Conservation (phyloP, 2,888 invertebrate genomes). For the Calliopum simillimum region DNA sequence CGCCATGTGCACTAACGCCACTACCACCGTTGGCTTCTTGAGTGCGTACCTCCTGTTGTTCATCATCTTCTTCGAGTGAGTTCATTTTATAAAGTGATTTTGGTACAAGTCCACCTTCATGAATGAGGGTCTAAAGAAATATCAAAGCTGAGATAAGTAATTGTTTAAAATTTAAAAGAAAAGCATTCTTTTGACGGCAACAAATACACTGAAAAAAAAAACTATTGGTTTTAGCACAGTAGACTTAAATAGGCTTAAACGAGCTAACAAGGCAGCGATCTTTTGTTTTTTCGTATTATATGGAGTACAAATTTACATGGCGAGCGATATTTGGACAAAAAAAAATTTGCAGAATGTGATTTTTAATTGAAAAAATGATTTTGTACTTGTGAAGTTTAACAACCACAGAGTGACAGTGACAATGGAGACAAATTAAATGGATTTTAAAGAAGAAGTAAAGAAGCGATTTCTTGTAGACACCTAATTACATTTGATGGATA, state of each 20-base stretch:
- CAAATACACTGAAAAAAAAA: slow-evolving; percentile 10
- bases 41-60: slow-evolving; percentile 41
- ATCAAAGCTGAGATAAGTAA: background rate
- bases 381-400: no score
- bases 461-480: no score
- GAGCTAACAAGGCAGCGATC: background rate
- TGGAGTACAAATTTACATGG: no score
- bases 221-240: background rate
- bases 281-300: background rate
- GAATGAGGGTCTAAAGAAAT: slow-evolving; percentile 77
- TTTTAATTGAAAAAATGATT: no score
- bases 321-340: no score
- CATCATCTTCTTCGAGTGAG: slow-evolving; percentile 60
- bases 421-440: no score
- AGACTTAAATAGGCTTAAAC: background rate
- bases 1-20: no score
- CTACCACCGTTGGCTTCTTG: slow-evolving; percentile 13
- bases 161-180: background rate
- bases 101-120: slow-evolving; percentile 90
- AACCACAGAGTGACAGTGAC: no score
- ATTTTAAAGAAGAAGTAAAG: no score
- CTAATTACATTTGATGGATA: no score
- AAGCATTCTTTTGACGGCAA: background rate
- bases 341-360: no score
- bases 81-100: slow-evolving; percentile 83